Evolutionary conservation across 2,113 vertebrate genomes (phyloP).

Genomic region (Connochaetes taurinus): DNA sequence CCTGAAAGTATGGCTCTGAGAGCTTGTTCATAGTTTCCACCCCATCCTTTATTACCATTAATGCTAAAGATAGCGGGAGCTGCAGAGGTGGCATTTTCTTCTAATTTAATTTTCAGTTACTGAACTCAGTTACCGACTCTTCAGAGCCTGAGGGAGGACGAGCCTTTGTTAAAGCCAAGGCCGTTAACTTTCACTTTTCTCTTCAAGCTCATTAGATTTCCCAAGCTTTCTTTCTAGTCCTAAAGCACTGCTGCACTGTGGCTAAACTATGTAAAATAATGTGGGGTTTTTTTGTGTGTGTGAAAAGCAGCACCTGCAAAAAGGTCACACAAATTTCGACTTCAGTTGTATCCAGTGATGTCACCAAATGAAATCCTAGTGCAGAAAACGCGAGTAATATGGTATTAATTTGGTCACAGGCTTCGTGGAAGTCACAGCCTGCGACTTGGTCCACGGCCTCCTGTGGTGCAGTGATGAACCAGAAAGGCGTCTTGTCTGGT

Average conservation of each 20-base stretch:
- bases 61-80: slow-evolving; percentile 48
- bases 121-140: slow-evolving; percentile 69
- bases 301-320: slow-evolving; percentile 38
- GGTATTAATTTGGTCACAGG: slow-evolving; percentile 42
- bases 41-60: background rate
- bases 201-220: slow-evolving; percentile 67
- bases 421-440: background rate
- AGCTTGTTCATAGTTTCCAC: background rate
- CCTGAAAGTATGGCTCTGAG: background rate
- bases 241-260: background rate
- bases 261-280: slow-evolving; percentile 49
- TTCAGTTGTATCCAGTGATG: slow-evolving; percentile 21
- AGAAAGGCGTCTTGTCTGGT: background rate
- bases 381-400: slow-evolving; percentile 15
- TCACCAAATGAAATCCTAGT: slow-evolving; percentile 38
- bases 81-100: slow-evolving; percentile 67
- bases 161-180: slow-evolving; percentile 60
- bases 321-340: slow-evolving; percentile 48
- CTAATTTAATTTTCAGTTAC: slow-evolving; percentile 73
- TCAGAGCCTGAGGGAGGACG: slow-evolving; percentile 64
- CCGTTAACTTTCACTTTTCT: slow-evolving; percentile 61
- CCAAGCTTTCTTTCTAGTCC: slow-evolving; percentile 31
- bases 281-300: background rate
- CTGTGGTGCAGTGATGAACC: background rate
- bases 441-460: background rate